These are phyloP conservation scores for Andrena camellia DNA, from an alignment of 2,888 invertebrate species.

Conservation along the genomic window DNA sequence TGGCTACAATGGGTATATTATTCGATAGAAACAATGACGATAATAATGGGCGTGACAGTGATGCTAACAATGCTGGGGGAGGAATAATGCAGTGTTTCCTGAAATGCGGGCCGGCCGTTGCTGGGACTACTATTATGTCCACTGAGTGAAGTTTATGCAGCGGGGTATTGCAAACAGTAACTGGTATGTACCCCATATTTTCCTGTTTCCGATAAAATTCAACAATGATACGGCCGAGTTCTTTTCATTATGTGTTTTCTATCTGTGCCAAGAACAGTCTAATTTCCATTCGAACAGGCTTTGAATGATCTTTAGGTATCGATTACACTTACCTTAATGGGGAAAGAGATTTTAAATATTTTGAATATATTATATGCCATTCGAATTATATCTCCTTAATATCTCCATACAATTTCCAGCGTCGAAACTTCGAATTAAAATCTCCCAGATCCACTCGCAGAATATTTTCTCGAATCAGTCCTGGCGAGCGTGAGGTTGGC, in stretches of 20 bases:
- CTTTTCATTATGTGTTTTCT: background rate
- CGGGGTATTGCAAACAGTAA: background rate
- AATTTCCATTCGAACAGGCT: no score
- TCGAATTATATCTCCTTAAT: background rate
- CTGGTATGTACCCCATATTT: background rate
- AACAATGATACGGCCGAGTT: background rate
- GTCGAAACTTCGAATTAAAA: background rate
- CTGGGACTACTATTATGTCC: constrained; percentile 42
- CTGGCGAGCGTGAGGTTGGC: constrained; percentile 52
- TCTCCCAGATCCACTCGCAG: background rate
- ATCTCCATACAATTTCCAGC: background rate
- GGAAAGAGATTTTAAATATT: no score
- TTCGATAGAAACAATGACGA: constrained; percentile 44
- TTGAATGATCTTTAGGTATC: no score
- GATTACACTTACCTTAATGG: no score
- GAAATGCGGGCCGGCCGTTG: constrained; percentile 32
- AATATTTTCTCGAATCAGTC: constrained; percentile 33
- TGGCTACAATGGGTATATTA: constrained; percentile 28
- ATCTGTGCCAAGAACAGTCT: no score
- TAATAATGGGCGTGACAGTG: constrained; percentile 44
- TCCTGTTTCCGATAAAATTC: background rate
- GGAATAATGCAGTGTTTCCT: constrained; percentile 34
- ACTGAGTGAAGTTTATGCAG: constrained; percentile 15
- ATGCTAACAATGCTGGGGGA: constrained; percentile 44
- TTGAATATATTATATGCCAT: no score